Evolutionary conservation across 2,888 invertebrate genomes (phyloP).

Genomic region (Digitonthophagus gazella): DNA sequence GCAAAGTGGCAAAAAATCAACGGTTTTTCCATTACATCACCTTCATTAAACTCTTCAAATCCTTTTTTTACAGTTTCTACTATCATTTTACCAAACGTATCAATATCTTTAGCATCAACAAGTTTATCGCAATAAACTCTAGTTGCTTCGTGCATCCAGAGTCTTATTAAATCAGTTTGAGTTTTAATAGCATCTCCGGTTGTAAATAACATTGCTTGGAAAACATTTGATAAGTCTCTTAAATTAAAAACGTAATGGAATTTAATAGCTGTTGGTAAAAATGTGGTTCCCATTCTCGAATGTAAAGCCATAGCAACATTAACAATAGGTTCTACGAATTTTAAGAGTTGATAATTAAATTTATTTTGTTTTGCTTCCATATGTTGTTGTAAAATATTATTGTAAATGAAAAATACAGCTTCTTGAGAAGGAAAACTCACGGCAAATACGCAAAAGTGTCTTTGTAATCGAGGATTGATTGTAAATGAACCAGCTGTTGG

Average conservation of each 20-base stretch:
- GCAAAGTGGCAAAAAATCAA: conserved; percentile 92
- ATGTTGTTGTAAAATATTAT: conserved; percentile 78
- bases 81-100: conserved; percentile 69
- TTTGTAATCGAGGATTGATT: conserved; percentile 84
- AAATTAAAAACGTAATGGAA: conserved; percentile 95
- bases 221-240: conserved; percentile 89
- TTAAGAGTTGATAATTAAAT: conserved; percentile 61
- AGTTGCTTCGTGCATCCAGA: conserved; percentile 89
- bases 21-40: conserved; percentile 68
- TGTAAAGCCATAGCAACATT: conserved; percentile 75
- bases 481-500: conserved; percentile 95
- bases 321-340: conserved; percentile 63
- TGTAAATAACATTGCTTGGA: conserved; percentile 87
- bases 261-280: conserved; percentile 90
- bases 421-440: conserved; percentile 84
- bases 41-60: conserved; percentile 72
- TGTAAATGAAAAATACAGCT: conserved; percentile 80
- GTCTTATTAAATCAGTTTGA: conserved; percentile 69
- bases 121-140: conserved; percentile 92
- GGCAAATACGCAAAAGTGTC: conserved; percentile 85
- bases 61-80: conserved; percentile 77
- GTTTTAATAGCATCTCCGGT: conserved; percentile 70
- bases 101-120: conserved; percentile 75
- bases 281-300: conserved; percentile 68
- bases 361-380: conserved; percentile 64